Conservation (phyloP, 2,797 vertebrate genomes). For the Protosalanx chinensis region DNA sequence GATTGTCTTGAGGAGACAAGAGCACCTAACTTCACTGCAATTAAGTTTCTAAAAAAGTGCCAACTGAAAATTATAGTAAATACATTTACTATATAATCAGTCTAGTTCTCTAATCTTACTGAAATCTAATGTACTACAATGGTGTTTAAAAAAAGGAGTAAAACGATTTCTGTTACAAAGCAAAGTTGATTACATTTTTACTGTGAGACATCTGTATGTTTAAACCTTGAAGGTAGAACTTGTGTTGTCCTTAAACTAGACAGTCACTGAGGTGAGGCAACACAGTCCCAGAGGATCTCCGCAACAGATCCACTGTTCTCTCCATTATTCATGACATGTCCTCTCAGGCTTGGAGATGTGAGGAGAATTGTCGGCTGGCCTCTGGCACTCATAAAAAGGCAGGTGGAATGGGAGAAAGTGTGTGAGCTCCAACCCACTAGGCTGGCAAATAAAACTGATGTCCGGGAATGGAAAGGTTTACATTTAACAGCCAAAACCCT, state of each 20-base stretch:
- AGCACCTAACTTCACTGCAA: slow-evolving; percentile 42
- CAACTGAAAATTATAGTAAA: too few relatives aligned
- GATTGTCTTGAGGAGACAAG: slow-evolving; percentile 74
- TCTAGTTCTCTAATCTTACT: too few relatives aligned
- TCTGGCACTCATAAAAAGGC: slow-evolving; percentile 46
- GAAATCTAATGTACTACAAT: too few relatives aligned
- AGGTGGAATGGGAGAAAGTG: slow-evolving; percentile 36
- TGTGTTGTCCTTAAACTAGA: slow-evolving; percentile 44
- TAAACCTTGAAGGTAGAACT: slow-evolving; percentile 17
- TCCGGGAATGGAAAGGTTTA: slow-evolving; percentile 18
- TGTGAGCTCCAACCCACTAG: slow-evolving; percentile 26
- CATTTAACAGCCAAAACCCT: slow-evolving; percentile 28
- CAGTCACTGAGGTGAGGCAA: slow-evolving; percentile 39
- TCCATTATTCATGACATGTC: slow-evolving; percentile 69
- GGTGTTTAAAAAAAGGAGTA: background rate
- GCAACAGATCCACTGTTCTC: slow-evolving; percentile 6
- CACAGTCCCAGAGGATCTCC: slow-evolving; percentile 44
- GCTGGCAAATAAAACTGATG: slow-evolving; percentile 48
- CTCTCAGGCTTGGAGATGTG: slow-evolving; percentile 60
- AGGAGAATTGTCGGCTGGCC: slow-evolving; percentile 53
- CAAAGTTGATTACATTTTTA: background rate
- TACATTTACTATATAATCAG: too few relatives aligned
- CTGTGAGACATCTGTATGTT: background rate
- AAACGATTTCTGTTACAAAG: background rate
- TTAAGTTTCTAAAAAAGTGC: background rate